These are phyloP conservation scores for Falco rusticolus DNA, from an alignment of 2,797 vertebrate genomes.

Conservation along the genomic window DNA sequence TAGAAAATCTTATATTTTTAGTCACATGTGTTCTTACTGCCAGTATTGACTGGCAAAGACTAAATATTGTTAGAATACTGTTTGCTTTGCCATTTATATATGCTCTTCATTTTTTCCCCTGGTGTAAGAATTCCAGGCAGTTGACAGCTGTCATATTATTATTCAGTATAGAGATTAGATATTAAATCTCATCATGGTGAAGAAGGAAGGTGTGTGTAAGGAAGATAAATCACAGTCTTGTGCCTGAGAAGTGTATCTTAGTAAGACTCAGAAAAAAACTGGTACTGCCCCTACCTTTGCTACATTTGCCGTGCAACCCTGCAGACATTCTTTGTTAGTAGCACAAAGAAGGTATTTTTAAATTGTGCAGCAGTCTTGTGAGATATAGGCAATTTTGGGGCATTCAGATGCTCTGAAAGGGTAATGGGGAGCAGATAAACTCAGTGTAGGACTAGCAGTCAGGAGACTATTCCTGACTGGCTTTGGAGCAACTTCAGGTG, in stretches of 20 bases:
- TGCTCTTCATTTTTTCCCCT: not conserved
- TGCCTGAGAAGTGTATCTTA: not conserved
- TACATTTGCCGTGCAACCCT: not conserved
- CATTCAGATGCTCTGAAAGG: not conserved
- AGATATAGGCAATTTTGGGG: not conserved
- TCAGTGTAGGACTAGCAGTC: not conserved
- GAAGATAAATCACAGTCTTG: not conserved
- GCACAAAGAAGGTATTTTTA: not conserved
- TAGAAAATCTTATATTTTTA: not conserved
- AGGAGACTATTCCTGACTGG: not conserved
- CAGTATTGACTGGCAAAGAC: not conserved
- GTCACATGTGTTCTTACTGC: not conserved
- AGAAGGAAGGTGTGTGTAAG: not conserved
- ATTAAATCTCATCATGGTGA: not conserved
- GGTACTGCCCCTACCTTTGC: not conserved
- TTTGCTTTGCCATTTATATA: not conserved
- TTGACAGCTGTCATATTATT: constrained; percentile 14
- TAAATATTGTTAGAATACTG: not conserved
- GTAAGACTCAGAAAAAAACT: not conserved
- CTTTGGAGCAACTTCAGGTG: not conserved
- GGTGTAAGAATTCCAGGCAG: not conserved
- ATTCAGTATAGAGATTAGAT: not conserved
- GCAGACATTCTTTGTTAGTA: not conserved
- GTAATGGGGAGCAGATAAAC: not conserved
- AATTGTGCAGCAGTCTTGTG: not conserved